Conservation (phyloP, 2,113 vertebrate species). For the Naja naja region DNA sequence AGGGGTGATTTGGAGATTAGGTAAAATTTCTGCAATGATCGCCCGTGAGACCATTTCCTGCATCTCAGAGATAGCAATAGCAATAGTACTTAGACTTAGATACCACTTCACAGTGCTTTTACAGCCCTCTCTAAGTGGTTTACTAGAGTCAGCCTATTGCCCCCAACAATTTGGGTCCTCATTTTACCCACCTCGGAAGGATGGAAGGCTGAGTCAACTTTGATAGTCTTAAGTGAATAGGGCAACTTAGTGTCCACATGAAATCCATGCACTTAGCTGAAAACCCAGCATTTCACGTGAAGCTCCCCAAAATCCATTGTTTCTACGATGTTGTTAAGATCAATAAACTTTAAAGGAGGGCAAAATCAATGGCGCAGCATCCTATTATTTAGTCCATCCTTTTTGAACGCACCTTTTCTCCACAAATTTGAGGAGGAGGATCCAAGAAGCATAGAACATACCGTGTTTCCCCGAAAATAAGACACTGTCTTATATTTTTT, state of each 20-base stretch:
- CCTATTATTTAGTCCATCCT: not conserved
- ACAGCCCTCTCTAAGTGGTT: too few relatives aligned
- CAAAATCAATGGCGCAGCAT: not conserved
- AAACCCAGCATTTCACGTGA: not conserved
- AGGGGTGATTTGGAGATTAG: not conserved
- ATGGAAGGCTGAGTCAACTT: too few relatives aligned
- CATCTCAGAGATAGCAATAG: not conserved
- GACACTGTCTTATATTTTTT: too few relatives aligned
- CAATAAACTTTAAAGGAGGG: not conserved
- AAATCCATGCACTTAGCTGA: not conserved
- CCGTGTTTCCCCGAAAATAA: too few relatives aligned
- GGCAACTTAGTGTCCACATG: not conserved
- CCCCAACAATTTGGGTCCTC: too few relatives aligned
- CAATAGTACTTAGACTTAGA: too few relatives aligned
- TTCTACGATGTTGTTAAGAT: not conserved
- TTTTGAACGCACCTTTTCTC: not conserved
- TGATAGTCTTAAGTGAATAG: not conserved
- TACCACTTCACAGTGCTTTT: too few relatives aligned
- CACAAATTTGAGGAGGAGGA: not conserved
- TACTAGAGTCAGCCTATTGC: too few relatives aligned
- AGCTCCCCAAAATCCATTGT: not conserved
- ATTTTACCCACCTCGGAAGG: too few relatives aligned
- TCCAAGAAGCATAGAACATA: not conserved
- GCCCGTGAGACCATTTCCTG: too few relatives aligned
- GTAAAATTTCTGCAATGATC: not conserved